Base-by-base conservation (phyloP, 2,797 vertebrate genomes). In the Eremophila alpestris region DNA sequence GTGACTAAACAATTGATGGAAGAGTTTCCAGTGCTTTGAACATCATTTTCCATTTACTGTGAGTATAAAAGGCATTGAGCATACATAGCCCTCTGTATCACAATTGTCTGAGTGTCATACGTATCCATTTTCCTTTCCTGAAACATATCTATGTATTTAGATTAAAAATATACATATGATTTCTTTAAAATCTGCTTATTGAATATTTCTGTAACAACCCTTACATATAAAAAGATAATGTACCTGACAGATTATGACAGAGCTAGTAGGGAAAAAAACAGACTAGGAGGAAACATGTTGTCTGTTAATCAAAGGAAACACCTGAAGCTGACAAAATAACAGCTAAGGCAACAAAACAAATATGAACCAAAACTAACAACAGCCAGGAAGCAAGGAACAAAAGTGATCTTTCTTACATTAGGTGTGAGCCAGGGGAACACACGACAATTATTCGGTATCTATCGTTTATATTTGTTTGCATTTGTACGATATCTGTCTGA, bases 1-100 rank as follows among this genome's bases (percentile, higher is more conserved):
- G 58, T 77, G n/a, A 38, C 54, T 96, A 96, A 96, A 78, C 84
- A 88, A 65, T 81, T 97, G 92, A 96, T 89, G 69, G 68, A 97
- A 91, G 88, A 45, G 52, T 92, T 74, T 74, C 85, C 60, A 94
- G 56, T 6, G 16, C 67, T 89, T 63, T 84, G 84, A 95, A 34
- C 40, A 95, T 96, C 69, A 64, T 19, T 96, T 95, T 65, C 65
- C 32, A 94, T 95, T 96, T 96, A 65, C 60, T 26, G 23, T 43
- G 52, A 84, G 64, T 49, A 21, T 76, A 93, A 96, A 77, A 92
- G 17, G 18, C 36, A 87, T 56, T 69, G 65, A 96, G 38, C 34
- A 83, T 73, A 81, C 58, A 26, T 41, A 93, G 40, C 16, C 16
- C n/a, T 65, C 76, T 93, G 89, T 93, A 95, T 95, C 65, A 56